phyloP scores from a whole-genome alignment of 2,113 vertebrate genomes.

The Amazona guildingii region DNA sequence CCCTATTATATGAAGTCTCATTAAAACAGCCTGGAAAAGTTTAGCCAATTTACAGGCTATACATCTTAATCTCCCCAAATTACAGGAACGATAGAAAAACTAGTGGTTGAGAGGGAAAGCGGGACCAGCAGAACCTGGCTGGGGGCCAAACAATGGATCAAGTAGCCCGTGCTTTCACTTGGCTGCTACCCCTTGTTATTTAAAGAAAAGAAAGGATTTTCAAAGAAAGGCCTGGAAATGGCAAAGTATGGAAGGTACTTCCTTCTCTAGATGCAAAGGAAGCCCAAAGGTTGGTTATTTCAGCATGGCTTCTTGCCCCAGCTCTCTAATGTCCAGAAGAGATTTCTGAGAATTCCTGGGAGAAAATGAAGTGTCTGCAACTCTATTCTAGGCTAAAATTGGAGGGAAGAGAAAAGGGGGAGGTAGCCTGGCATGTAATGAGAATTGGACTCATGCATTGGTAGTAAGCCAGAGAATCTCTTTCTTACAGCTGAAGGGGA shows the following conservation, averaged over 20 bases:
- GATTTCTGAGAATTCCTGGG: neutral
- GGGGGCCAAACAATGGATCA: conserved; percentile 66
- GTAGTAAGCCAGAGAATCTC: neutral
- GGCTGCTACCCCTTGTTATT: conserved; percentile 70
- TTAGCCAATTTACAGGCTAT: conserved; percentile 80
- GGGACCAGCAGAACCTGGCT: conserved; percentile 70
- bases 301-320: neutral
- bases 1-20: conserved; percentile 74
- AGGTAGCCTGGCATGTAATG: neutral
- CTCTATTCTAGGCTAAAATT: neutral
- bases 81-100: conserved; percentile 58
- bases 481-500: neutral
- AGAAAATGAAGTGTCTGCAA: neutral
- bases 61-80: conserved; percentile 78
- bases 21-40: conserved; percentile 80
- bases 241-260: neutral
- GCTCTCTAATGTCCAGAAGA: neutral
- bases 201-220: conserved; percentile 52
- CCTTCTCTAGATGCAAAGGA: neutral
- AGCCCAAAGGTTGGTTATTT: neutral
- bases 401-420: neutral
- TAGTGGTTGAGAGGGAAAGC: conserved; percentile 44
- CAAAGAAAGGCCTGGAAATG: conserved; percentile 5
- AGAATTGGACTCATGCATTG: neutral
- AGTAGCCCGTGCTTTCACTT: conserved; percentile 65